A percentile compares a stretch with the other conserved stretches of the same genome.
These are phyloP conservation scores for Metallyticus violacea DNA, from an alignment of 2,888 invertebrate genomes.

Conservation along the genomic window DNA sequence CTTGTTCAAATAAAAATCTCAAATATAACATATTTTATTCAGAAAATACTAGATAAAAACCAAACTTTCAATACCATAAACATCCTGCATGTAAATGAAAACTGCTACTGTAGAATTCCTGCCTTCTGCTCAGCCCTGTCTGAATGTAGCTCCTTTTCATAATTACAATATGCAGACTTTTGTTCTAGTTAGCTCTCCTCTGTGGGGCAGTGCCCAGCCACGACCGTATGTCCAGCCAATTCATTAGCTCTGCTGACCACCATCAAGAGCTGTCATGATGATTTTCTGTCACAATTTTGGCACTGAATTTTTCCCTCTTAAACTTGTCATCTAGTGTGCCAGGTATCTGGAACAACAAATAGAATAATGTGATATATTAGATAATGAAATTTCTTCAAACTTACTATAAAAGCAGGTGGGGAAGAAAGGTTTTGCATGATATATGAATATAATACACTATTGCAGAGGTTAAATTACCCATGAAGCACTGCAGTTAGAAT, in stretches of 20 bases:
- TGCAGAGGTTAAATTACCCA: too few species aligned
- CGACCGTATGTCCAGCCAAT: not conserved
- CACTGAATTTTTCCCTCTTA: conserved; percentile 42
- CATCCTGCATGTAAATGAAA: not conserved
- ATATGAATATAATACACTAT: too few species aligned
- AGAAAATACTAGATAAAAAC: not conserved
- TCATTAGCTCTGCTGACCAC: not conserved
- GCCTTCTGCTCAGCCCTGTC: not conserved
- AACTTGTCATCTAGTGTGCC: conserved; percentile 60
- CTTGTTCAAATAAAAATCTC: too few species aligned
- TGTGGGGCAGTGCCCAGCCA: not conserved
- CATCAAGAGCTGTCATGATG: conserved; percentile 24
- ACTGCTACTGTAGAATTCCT: not conserved
- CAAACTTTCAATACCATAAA: not conserved
- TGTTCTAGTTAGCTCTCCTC: not conserved
- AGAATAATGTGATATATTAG: too few species aligned
- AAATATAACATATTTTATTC: too few species aligned
- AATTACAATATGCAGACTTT: not conserved
- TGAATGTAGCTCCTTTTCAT: not conserved
- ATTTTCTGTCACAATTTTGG: not conserved
- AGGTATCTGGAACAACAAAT: conserved; percentile 50
- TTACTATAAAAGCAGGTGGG: too few species aligned
- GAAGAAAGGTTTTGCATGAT: too few species aligned
- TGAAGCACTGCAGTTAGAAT: too few species aligned
- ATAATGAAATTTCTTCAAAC: too few species aligned